Evolutionary conservation across 2,888 invertebrate genomes (phyloP).

Genomic region (Drosophila paranaensis): DNA sequence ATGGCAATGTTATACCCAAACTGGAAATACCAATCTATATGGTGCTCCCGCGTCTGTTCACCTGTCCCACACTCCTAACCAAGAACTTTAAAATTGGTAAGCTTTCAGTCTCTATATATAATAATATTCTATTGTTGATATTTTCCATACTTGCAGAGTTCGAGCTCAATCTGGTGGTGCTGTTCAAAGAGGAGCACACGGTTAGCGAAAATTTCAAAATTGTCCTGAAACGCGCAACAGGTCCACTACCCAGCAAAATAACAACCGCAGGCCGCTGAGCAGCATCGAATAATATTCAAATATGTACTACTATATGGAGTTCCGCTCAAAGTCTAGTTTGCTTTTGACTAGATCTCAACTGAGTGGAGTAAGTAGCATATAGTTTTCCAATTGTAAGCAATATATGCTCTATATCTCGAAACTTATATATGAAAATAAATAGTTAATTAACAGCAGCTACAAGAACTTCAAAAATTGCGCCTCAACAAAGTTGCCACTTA

Average conservation of each 20-base stretch:
- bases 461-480: not conserved
- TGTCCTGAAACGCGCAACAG: conserved; percentile 70
- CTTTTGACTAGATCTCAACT: not conserved
- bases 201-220: conserved; percentile 96
- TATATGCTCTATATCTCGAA: not conserved
- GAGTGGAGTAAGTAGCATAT: not conserved
- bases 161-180: conserved; percentile 95
- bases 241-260: conserved; percentile 48
- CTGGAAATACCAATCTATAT: conserved; percentile 96
- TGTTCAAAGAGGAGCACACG: conserved; percentile 96
- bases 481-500: conserved; percentile 15
- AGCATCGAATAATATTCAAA: conserved; percentile 12
- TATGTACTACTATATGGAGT: not conserved
- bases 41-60: conserved; percentile 97
- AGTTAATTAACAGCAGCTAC: not conserved
- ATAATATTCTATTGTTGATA: not conserved
- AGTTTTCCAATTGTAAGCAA: conserved; percentile 2
- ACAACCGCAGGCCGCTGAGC: conserved; percentile 54
- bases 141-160: conserved; percentile 90
- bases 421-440: not conserved
- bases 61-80: conserved; percentile 95
- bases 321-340: not conserved
- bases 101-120: conserved; percentile 9
- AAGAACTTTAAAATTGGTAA: conserved; percentile 97
- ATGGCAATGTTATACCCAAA: conserved; percentile 93